Base-by-base conservation (phyloP, 2,797 vertebrate genomes). In the Melopsittacus undulatus region DNA sequence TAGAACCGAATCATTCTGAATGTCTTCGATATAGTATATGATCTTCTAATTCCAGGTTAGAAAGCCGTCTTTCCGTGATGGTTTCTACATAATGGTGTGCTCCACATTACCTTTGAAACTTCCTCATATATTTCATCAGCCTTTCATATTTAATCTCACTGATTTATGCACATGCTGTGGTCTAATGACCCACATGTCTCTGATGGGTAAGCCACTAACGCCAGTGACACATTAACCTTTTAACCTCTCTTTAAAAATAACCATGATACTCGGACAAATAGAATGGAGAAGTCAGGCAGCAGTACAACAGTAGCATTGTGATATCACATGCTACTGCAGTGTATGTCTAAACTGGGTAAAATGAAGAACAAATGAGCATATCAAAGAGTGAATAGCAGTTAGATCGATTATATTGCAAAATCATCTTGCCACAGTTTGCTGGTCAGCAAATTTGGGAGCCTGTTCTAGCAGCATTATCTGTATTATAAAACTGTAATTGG, bases 181-280 rank as follows among this genome's bases (percentile, higher is more conserved):
- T 90, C 72, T 80, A 81, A 95, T 94, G 93, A 95, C 87, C 90
- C 82, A 77, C 89, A 92, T 85, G 90, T 69, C 93, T 93, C 89
- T 56, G 80, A 82, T 40, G 90, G 89, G 89, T 82, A 87, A 96
- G 81, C 84, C 27, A 29, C 89, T 93, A 94, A 93, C 7, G 12
- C 90, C 92, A 83, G 70, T 69, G 93, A 78, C 94, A 96, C 92
- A 86, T 95, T 96, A 96, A 95, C 96, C 95, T 93, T 89, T 95
- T 97, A 94, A 96, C 95, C 94, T 84, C 91, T 80, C 96, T 85
- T 93, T 72, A 80, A 92, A 93, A 93, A 91, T 62, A 94, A 87
- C 90, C 83, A 62, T 11, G 38, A 62, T 69, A 83, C 78, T 94
- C 51, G 9, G 34, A 80, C 77, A 77, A 90, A 92, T 4, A 77